A percentile compares a stretch with the other conserved stretches of the same genome.
These are phyloP conservation scores for Drosophila subquinaria DNA, from an alignment of 2,888 invertebrate genomes.

Conservation along the genomic window DNA sequence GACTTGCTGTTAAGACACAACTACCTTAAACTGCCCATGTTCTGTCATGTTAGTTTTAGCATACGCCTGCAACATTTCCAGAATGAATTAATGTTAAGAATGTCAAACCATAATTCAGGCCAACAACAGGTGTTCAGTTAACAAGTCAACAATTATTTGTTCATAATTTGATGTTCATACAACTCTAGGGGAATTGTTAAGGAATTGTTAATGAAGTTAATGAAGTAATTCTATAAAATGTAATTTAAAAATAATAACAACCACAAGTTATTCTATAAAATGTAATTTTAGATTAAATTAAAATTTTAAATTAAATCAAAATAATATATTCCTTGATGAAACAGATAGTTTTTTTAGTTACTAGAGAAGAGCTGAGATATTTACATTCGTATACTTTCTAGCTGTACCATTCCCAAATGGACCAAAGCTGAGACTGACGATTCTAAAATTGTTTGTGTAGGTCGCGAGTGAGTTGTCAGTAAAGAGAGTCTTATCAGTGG, in stretches of 20 bases:
- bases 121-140: slow-evolving; percentile 45
- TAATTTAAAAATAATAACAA: too few relatives aligned
- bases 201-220: too few relatives aligned
- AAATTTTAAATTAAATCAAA: too few relatives aligned
- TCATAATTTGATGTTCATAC: not conserved
- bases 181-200: too few relatives aligned
- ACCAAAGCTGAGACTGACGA: slow-evolving; percentile 12
- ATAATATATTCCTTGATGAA: too few relatives aligned
- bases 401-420: slow-evolving; percentile 31
- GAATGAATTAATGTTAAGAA: not conserved
- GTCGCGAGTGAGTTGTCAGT: slow-evolving; percentile 39
- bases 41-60: not conserved
- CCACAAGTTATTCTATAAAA: too few relatives aligned
- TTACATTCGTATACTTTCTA: not conserved
- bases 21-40: not conserved
- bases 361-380: not conserved
- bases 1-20: not conserved
- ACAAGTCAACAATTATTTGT: not conserved
- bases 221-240: too few relatives aligned
- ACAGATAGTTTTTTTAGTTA: not conserved
- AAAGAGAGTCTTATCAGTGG: slow-evolving; percentile 53
- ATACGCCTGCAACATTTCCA: not conserved
- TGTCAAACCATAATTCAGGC: not conserved
- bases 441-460: slow-evolving; percentile 48
- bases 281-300: too few relatives aligned